phyloP scores from a whole-genome alignment of 2,113 vertebrate species.

The Trachemys scripta region DNA sequence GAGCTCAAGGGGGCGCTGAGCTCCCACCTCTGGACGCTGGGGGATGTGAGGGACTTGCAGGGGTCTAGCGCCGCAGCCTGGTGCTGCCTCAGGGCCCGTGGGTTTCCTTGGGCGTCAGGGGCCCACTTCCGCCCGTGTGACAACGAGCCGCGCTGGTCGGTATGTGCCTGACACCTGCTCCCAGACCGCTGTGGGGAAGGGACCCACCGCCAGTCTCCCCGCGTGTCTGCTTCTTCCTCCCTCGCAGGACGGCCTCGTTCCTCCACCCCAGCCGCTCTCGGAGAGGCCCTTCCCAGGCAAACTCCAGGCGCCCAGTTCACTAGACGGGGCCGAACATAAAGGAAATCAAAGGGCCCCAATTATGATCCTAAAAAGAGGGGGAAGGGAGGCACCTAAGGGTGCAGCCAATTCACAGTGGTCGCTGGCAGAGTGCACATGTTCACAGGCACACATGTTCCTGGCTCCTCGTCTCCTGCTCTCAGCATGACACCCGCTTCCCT shows the following conservation, averaged over 20 bases:
- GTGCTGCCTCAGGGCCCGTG: not conserved
- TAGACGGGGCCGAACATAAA: rapidly evolving
- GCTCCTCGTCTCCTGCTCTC: not conserved
- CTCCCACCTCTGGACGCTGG: not conserved
- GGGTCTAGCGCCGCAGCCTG: not conserved
- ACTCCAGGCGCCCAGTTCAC: not conserved
- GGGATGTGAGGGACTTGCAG: no score
- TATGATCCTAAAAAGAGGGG: not conserved
- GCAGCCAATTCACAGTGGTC: not conserved
- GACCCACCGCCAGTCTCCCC: not conserved
- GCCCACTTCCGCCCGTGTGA: not conserved
- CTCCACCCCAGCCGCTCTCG: not conserved
- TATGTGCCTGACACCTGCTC: not conserved
- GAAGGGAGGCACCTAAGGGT: not conserved
- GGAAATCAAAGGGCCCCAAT: not conserved
- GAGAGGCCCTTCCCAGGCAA: not conserved
- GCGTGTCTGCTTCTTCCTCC: not conserved
- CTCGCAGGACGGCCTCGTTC: not conserved
- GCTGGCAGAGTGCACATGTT: no score
- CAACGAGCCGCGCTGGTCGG: not conserved
- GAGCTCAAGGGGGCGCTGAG: no score
- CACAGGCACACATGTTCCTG: no score
- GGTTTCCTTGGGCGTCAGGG: not conserved
- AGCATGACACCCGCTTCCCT: not conserved
- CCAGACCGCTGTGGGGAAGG: not conserved